Percentiles rank a stretch among this genome's conserved stretches.
phyloP scores from a whole-genome alignment of 2,113 vertebrate genomes.

The Ptilorrhoa leucosticta region DNA sequence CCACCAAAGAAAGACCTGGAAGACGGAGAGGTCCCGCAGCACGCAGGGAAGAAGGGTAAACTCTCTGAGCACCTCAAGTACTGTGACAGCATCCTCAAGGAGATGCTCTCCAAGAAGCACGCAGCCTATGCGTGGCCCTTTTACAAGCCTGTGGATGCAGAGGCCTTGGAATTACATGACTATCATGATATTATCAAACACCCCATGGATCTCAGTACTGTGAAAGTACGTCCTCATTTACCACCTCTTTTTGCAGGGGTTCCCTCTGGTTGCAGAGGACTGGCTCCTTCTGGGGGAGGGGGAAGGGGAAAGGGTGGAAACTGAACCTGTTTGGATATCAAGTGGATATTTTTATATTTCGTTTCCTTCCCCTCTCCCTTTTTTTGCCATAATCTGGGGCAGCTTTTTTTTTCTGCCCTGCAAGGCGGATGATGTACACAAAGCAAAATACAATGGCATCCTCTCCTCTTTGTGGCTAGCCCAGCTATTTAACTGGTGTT shows the following conservation, averaged over 20 bases:
- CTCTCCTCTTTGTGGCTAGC: background rate
- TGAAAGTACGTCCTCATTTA: constrained; percentile 79
- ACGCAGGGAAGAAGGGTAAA: constrained; percentile 71
- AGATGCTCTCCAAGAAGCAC: constrained; percentile 95
- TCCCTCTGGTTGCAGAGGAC: constrained; percentile 20
- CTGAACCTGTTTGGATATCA: background rate
- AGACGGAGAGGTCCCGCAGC: constrained; percentile 74
- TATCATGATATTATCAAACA: constrained; percentile 97
- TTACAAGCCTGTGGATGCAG: constrained; percentile 92
- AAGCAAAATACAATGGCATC: background rate
- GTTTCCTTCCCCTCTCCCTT: background rate
- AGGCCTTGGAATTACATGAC: constrained; percentile 90
- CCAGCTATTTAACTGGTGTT: background rate
- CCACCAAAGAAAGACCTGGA: constrained; percentile 81
- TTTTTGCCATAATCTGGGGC: background rate
- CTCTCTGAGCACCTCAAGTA: constrained; percentile 84
- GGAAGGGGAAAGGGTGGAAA: constrained; percentile 10
- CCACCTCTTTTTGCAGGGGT: background rate
- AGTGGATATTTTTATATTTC: background rate
- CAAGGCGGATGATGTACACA: background rate
- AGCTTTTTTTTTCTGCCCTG: background rate
- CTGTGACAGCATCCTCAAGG: constrained; percentile 89
- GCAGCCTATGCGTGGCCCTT: constrained; percentile 93
- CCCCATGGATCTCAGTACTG: constrained; percentile 96
- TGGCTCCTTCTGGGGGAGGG: constrained; percentile 24